A percentile compares a stretch with the other conserved stretches of the same genome.
Conservation (phyloP, 2,113 vertebrate genomes). For the Bufo bufo region DNA sequence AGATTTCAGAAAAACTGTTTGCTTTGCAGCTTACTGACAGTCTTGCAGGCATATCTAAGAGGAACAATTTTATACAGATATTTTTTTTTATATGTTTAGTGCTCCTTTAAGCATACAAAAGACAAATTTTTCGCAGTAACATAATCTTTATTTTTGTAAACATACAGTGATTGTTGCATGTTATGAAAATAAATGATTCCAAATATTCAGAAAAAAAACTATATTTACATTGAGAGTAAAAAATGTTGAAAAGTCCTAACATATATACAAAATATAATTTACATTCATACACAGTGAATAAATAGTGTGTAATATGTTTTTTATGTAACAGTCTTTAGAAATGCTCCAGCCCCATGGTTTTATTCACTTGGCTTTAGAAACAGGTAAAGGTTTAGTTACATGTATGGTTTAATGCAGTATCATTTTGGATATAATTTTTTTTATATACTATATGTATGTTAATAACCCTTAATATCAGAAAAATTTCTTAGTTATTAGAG, state of each 20-base stretch:
- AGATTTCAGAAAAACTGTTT: too few relatives aligned
- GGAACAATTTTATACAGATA: too few relatives aligned
- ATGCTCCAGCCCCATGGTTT: background rate
- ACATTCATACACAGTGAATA: constrained; percentile 53
- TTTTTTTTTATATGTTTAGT: too few relatives aligned
- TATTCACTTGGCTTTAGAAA: background rate
- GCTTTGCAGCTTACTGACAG: too few relatives aligned
- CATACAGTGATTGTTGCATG: background rate
- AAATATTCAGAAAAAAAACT: constrained; percentile 5
- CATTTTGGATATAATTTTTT: background rate
- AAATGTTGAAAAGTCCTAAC: background rate
- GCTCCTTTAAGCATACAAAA: too few relatives aligned
- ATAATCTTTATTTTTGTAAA: constrained; percentile 38
- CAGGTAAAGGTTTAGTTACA: background rate
- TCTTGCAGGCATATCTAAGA: too few relatives aligned
- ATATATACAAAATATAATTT: constrained; percentile 53
- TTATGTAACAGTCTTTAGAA: constrained; percentile 45
- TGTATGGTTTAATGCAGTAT: background rate
- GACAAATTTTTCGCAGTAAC: background rate
- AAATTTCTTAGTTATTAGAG: too few relatives aligned
- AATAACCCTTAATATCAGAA: too few relatives aligned
- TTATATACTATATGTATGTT: background rate
- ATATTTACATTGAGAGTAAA: constrained; percentile 47
- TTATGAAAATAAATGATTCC: constrained; percentile 29
- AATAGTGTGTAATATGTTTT: constrained; percentile 41